A percentile compares a stretch with the other conserved stretches of the same genome.
Conservation (phyloP, 2,888 invertebrate species). For the Apamea epomidion region DNA sequence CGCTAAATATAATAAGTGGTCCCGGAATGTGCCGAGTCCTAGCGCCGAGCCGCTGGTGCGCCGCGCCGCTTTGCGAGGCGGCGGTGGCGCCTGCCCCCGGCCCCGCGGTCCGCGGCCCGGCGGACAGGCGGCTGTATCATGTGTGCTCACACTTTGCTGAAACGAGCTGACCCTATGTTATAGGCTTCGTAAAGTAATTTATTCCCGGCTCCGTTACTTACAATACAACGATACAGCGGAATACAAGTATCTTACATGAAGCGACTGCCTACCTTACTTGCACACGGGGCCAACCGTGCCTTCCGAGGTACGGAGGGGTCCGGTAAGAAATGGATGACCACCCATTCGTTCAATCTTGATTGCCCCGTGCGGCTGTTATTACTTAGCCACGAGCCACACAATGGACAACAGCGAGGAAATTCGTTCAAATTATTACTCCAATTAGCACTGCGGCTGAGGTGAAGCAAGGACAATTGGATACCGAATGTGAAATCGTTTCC, state of each 20-base stretch:
- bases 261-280: background rate
- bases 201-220: background rate
- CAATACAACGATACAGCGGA: background rate
- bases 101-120: background rate
- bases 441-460: background rate
- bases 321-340: background rate
- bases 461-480: background rate
- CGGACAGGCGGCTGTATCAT: background rate
- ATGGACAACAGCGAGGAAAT: no score
- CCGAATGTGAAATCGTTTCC: background rate
- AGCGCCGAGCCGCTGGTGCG: background rate
- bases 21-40: background rate
- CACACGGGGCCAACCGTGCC: background rate
- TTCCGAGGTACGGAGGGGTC: background rate
- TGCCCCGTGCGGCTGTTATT: background rate
- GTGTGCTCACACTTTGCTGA: background rate
- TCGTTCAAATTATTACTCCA: background rate
- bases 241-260: background rate
- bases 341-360: background rate
- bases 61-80: no score
- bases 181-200: background rate
- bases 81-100: no score
- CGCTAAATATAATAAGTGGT: conserved; percentile 11
- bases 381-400: background rate
- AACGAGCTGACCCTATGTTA: background rate